Conservation (phyloP, 2,113 vertebrate genomes). For the Prionailurus viverrinus region DNA sequence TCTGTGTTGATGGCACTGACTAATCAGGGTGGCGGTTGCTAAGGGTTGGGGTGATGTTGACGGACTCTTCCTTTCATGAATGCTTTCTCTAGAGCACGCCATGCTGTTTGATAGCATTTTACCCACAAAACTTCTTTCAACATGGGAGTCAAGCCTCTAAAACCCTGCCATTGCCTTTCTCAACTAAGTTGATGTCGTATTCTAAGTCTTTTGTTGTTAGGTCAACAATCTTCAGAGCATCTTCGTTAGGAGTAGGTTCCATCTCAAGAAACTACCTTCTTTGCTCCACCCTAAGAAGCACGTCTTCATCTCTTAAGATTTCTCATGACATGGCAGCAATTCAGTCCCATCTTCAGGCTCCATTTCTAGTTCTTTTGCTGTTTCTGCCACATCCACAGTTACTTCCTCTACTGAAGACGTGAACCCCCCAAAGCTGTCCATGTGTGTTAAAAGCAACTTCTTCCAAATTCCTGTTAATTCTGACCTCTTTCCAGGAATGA, state of each 20-base stretch:
- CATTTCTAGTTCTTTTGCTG: background rate
- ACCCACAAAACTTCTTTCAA: background rate
- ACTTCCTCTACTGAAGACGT: background rate
- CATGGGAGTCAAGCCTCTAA: background rate
- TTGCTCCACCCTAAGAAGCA: background rate
- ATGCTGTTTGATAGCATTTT: background rate
- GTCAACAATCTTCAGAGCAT: background rate
- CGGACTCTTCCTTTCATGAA: background rate
- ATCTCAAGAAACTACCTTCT: background rate
- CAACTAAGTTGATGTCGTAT: background rate
- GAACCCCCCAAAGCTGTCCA: background rate
- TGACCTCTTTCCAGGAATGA: background rate
- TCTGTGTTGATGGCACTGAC: background rate
- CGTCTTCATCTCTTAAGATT: background rate
- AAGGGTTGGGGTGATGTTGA: background rate
- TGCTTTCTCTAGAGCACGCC: background rate
- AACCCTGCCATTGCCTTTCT: background rate
- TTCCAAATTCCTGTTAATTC: background rate
- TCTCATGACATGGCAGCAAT: background rate
- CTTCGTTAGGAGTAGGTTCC: background rate
- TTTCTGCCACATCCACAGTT: background rate
- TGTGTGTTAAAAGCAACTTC: background rate
- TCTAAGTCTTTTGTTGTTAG: background rate
- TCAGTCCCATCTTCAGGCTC: background rate
- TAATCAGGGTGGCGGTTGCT: background rate